Evolutionary conservation across 2,797 vertebrate species (phyloP), one percentile per base, ranked within the genome.

Genomic region (Poeciliopsis presidionis): DNA sequence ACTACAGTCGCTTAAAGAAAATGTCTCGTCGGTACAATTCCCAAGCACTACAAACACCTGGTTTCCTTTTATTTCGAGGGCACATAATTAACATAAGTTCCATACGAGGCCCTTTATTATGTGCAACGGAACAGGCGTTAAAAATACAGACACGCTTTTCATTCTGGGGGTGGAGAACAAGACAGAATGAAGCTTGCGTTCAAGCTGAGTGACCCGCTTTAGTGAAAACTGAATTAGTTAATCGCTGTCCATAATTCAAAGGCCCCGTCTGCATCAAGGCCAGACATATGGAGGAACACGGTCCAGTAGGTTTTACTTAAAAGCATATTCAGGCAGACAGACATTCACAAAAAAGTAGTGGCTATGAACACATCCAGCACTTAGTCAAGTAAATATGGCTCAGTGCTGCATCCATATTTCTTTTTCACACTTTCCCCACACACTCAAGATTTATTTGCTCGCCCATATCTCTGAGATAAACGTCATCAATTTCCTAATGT

Each of bases 1-100:
- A 84, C 86, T 80, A 85, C 84, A 81, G 82, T 78, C 88, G 84
- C 85, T 89, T 83, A 89, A 67, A 79, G 91, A 89, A 90, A 83
- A 76, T 76, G 30, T 72, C 77, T 86, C 1, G 28, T 65, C 82
- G 86, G 86, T 71, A 57, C 49, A 53, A 83, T 59, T 78, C 87
- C 81, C 88, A 74, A 89, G 81, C 82, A 87, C 83, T 82, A 73
- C 20, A 39, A 80, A 82, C 88, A 90, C 81, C 86, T 88, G 88
- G 89, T 88, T 88, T 75, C 72, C 71, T 51, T 43, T 72, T 55
- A n/a, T 73, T 53, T 81, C 71, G 22, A 65, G 49, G 7, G 75
- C 49, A 47, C 61, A 74, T 63, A 18, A 47, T 70, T 59, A 28
- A 46, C 39, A 73, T 43, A 13, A 87, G 77, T 67, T 25, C 12